Conservation (phyloP, 2,113 vertebrate species). For the Myiopsitta monachus region DNA sequence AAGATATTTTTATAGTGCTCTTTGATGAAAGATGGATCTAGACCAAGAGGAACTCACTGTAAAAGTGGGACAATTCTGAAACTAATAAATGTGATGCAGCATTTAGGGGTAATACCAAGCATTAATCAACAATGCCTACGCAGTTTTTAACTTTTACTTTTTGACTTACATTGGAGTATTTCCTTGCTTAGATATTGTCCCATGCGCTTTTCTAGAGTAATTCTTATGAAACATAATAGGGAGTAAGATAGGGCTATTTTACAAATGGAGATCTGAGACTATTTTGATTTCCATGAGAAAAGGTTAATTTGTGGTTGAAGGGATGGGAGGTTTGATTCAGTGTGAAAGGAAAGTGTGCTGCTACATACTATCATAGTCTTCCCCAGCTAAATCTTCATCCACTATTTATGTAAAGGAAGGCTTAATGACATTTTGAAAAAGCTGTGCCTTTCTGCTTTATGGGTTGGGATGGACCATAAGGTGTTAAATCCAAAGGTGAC, state of each 20-base stretch:
- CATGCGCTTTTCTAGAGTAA: not conserved
- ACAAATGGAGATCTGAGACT: not conserved
- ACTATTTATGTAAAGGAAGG: not conserved
- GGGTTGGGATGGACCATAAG: not conserved
- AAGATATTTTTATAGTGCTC: not conserved
- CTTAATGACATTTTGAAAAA: not conserved
- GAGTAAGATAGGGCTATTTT: not conserved
- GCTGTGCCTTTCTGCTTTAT: not conserved
- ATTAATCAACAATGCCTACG: not conserved
- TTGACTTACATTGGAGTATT: not conserved
- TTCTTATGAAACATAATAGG: not conserved
- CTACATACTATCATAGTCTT: rapidly evolving
- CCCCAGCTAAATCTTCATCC: not conserved
- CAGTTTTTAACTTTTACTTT: not conserved
- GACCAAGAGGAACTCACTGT: not conserved
- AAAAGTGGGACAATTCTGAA: not conserved
- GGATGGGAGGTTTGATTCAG: not conserved
- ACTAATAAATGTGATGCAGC: not conserved
- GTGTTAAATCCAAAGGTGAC: not conserved
- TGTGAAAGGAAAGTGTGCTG: not conserved
- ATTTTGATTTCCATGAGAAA: not conserved
- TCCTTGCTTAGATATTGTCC: not conserved
- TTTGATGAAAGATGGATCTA: not conserved
- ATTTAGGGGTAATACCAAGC: not conserved
- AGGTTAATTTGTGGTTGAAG: not conserved